Evolutionary conservation across 2,888 invertebrate species (phyloP), one percentile per base, ranked within the genome.

Genomic region (Agrotis ipsilon): DNA sequence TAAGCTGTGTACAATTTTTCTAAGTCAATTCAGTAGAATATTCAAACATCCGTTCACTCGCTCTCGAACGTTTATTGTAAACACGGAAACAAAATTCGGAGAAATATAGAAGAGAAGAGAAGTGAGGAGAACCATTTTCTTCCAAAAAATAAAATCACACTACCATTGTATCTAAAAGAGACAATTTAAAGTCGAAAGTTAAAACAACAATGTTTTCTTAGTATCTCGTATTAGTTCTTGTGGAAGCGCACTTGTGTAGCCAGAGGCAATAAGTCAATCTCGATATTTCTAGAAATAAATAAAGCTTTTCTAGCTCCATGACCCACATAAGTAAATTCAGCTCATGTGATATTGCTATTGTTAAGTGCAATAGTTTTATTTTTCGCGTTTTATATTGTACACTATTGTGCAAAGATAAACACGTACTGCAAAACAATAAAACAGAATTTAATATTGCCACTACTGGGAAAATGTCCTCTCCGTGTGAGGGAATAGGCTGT

Each of bases 201-300:
- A 59, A 1, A 16, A 45, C 27, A 6, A 11, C 19, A 19, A 16
- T 32, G 32, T 52, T 72, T 49, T 14, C 7, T n/a, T 43, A 19
- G 18, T 7, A 5, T 21, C 45, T 27, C 66, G 24, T 39, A 5
- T n/a, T n/a, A 14, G 14, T 14, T 52, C 39, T 49, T 19, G 21
- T 18, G 9, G 18, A 67, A 32, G 45, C n/a, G 9, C 46, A 2
- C 32, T 60, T 59, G n/a, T 46, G 24, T 64, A 13, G n/a, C 27
- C 39, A 21, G 16, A 63, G 27, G 74, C n/a, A 55, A 49, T 74
- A 64, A 45, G 55, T 6, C 21, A n/a, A 24, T 61, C 16, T 61
- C 32, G 13, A 27, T 21, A 24, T 18, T 73, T 6, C 13, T 45
- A n/a, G 6, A 48, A 63, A 48, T 21, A 39, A 54, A 68, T 32